Evolutionary conservation across 2,797 vertebrate genomes (phyloP).

Genomic region (Psittacula echo): DNA sequence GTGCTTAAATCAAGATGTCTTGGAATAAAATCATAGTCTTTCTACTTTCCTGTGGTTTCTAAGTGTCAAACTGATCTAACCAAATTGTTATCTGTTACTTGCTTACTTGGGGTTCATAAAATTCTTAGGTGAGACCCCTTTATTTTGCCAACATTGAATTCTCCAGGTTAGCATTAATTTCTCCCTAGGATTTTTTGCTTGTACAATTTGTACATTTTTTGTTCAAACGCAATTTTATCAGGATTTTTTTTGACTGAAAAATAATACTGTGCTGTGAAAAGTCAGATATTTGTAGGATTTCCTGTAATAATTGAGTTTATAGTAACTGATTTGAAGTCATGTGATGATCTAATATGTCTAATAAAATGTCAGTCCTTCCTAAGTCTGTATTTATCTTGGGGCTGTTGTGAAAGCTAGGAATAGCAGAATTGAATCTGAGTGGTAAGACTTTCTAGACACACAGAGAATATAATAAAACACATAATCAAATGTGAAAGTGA

Average conservation of each 20-base stretch:
- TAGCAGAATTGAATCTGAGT: background rate
- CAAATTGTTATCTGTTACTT: background rate
- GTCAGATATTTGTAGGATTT: background rate
- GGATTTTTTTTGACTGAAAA: background rate
- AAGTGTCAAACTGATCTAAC: background rate
- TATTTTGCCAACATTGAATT: background rate
- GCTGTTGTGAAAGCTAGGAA: background rate
- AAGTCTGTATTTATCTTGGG: background rate
- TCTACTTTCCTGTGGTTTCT: background rate
- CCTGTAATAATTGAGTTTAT: constrained; percentile 28
- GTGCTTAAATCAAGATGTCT: background rate
- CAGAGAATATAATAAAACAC: background rate
- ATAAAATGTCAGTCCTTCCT: background rate
- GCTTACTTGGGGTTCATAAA: background rate
- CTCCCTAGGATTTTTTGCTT: background rate
- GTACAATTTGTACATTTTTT: background rate
- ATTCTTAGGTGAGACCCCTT: background rate
- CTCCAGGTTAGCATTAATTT: background rate
- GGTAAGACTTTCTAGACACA: background rate
- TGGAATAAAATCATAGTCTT: background rate
- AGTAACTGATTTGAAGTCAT: background rate
- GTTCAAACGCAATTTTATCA: background rate
- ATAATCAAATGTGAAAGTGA: background rate
- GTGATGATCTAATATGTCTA: background rate
- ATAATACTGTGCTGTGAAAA: background rate